These are phyloP conservation scores for Oplegnathus fasciatus DNA, from an alignment of 2,113 vertebrate species.

Conservation along the genomic window DNA sequence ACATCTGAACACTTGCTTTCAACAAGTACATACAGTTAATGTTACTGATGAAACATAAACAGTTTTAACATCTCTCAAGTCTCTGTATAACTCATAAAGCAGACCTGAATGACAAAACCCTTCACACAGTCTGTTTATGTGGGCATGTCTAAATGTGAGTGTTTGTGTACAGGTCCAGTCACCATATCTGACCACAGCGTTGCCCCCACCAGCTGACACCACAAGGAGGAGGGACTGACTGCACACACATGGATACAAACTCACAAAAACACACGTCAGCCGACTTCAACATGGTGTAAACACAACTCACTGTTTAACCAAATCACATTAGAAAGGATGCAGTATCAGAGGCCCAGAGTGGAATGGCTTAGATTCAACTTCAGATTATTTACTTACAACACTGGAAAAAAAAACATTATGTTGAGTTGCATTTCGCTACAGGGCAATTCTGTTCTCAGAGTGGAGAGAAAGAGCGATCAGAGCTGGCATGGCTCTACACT, in stretches of 20 bases:
- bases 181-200: constrained; percentile 49
- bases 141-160: constrained; percentile 14
- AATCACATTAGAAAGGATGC: not conserved
- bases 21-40: not conserved
- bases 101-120: not conserved
- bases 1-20: not conserved
- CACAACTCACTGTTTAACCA: constrained; percentile 28
- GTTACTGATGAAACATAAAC: not conserved
- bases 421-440: constrained; percentile 21
- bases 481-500: constrained; percentile 6
- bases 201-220: constrained; percentile 56
- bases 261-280: not conserved
- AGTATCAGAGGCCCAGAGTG: not conserved
- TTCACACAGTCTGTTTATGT: constrained; percentile 15
- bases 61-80: not conserved
- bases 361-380: constrained; percentile 13
- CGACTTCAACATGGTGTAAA: constrained; percentile 63
- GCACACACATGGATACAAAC: not conserved
- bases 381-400: constrained; percentile 17
- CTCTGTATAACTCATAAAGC: not conserved
- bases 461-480: constrained; percentile 6
- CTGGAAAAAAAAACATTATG: constrained; percentile 3
- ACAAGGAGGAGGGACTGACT: constrained; percentile 19
- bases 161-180: constrained; percentile 8
- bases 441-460: constrained; percentile 46